Conservation (phyloP, 2,797 vertebrate genomes). For the Chloroceryle inda region DNA sequence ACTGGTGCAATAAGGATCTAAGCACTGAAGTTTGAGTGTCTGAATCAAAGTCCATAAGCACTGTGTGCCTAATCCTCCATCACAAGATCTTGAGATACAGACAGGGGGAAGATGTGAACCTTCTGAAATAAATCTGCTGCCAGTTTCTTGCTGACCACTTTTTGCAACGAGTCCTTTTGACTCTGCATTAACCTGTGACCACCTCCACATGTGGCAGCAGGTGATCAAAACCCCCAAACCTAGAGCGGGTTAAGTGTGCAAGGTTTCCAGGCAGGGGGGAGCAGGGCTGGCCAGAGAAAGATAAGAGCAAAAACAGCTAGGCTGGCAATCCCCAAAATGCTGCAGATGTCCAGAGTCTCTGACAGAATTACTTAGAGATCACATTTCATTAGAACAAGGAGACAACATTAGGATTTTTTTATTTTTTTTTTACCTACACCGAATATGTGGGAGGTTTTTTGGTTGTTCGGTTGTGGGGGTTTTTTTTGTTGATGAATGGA, state of each 20-base stretch:
- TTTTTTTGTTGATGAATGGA: background rate
- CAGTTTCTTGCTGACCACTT: background rate
- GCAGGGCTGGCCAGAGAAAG: background rate
- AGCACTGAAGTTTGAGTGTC: accelerated
- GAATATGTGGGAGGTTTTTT: background rate
- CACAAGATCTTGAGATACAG: background rate
- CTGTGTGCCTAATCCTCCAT: background rate
- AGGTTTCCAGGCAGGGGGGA: background rate
- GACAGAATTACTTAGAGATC: background rate
- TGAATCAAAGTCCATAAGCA: background rate
- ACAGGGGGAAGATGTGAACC: background rate
- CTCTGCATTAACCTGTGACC: background rate
- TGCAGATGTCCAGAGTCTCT: background rate
- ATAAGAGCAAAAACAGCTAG: background rate
- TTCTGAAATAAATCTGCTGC: background rate
- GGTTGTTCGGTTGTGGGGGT: too few species aligned
- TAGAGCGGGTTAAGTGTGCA: background rate
- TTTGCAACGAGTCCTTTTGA: accelerated
- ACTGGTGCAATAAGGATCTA: background rate
- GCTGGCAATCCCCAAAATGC: background rate
- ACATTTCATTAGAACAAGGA: background rate
- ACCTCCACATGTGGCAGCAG: accelerated
- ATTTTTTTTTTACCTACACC: background rate
- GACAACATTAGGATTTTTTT: background rate
- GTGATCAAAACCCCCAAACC: background rate